phyloP scores from a whole-genome alignment of 2,888 invertebrate genomes.

The Allygus modestus region DNA sequence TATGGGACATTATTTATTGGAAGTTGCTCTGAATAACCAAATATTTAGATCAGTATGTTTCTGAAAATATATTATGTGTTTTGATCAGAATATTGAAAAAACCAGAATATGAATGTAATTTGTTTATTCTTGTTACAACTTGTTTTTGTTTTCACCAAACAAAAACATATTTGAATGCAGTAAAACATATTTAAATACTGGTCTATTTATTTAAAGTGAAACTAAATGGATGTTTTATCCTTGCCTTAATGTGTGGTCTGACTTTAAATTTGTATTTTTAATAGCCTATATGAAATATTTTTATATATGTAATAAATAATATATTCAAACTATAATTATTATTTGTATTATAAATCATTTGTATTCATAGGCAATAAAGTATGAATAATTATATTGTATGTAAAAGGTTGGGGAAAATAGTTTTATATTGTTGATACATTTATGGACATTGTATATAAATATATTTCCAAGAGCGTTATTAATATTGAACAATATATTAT shows the following conservation, averaged over 20 bases:
- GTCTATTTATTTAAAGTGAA: too few species aligned
- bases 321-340: not conserved
- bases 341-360: slow-evolving; percentile 3
- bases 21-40: too few species aligned
- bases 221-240: slow-evolving; percentile 11
- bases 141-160: too few species aligned
- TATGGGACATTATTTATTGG: too few species aligned
- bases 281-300: slow-evolving; percentile 1
- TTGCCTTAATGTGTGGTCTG: slow-evolving; percentile 24
- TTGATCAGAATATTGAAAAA: too few species aligned
- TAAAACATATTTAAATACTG: too few species aligned
- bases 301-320: slow-evolving; percentile 15
- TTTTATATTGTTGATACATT: slow-evolving; percentile 10
- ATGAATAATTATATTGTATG: not conserved
- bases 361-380: slow-evolving; percentile 12
- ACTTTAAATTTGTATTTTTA: not conserved
- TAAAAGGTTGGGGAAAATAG: slow-evolving; percentile 23
- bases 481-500: not conserved
- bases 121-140: too few species aligned
- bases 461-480: not conserved
- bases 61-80: too few species aligned
- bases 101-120: too few species aligned
- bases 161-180: too few species aligned
- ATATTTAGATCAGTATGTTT: too few species aligned
- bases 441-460: slow-evolving; percentile 9